These are phyloP conservation scores for Drosophila funebris DNA, from an alignment of 1,140 invertebrate genomes.

Conservation along the genomic window DNA sequence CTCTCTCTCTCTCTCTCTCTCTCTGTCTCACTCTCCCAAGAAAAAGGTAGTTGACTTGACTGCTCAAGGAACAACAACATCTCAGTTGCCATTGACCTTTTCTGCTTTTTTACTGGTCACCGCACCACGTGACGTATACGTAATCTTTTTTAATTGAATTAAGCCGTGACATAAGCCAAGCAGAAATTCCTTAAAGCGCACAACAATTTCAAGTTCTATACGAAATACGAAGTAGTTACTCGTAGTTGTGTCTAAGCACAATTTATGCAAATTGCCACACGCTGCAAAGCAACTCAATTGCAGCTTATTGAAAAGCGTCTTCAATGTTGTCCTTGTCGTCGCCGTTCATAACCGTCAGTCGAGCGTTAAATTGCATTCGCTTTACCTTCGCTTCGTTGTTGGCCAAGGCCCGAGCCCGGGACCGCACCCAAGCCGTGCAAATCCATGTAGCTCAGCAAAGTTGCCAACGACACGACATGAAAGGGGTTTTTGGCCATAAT, in stretches of 20 bases:
- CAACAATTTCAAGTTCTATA: constrained; percentile 11
- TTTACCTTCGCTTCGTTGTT: constrained; percentile 38
- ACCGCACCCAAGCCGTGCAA: constrained; percentile 31
- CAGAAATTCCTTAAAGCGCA: constrained; percentile 6
- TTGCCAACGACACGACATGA: constrained; percentile 67
- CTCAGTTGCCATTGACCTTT: constrained; percentile 67
- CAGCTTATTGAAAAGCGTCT: constrained; percentile 53
- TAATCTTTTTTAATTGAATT: constrained; percentile 80
- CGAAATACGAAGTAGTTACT: not conserved
- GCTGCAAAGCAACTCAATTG: constrained; percentile 30
- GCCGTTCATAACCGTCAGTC: constrained; percentile 48
- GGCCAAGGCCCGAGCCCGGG: constrained; percentile 1
- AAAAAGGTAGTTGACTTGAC: constrained; percentile 70
- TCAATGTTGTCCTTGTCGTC: constrained; percentile 21
- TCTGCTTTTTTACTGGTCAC: constrained; percentile 35
- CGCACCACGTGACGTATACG: constrained; percentile 69
- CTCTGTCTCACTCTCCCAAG: constrained; percentile 7
- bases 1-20: not conserved
- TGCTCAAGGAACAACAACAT: not conserved
- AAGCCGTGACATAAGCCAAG: constrained; percentile 71
- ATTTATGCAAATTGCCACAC: constrained; percentile 57
- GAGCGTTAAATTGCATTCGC: constrained; percentile 77
- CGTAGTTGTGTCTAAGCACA: not conserved
- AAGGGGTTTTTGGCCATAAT: constrained; percentile 65
- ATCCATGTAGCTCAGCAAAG: constrained; percentile 56